Percentiles rank a stretch among this genome's conserved stretches.
Conservation (phyloP, 1,140 invertebrate genomes). For the Asobara japonica region DNA sequence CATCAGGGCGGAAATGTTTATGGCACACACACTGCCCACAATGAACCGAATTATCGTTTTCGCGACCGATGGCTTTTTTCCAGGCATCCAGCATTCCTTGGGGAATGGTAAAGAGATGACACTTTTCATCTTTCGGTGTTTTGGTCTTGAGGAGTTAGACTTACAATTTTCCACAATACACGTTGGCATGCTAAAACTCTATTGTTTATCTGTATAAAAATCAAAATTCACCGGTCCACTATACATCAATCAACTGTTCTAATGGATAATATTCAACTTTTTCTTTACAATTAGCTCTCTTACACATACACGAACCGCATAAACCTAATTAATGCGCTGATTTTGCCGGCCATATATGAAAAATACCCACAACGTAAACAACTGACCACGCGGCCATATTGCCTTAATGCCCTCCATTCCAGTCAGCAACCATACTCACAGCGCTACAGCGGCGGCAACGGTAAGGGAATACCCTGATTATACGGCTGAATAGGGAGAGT, state of each 20-base stretch:
- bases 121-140: constrained; percentile 30
- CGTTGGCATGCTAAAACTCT: constrained; percentile 3
- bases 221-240: background rate
- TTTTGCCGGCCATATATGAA: too few relatives aligned
- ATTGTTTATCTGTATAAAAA: background rate
- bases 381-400: background rate
- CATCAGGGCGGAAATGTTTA: constrained; percentile 32
- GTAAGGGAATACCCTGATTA: background rate
- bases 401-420: background rate
- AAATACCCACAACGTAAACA: too few relatives aligned
- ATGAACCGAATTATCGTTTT: constrained; percentile 12
- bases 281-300: too few relatives aligned
- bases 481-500: background rate
- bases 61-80: constrained; percentile 26
- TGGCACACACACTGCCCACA: constrained; percentile 32
- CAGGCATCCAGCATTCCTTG: constrained; percentile 21
- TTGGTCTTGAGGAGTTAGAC: constrained; percentile 21
- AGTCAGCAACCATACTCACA: background rate
- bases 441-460: background rate
- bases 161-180: constrained; percentile 37
- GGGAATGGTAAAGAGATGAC: constrained; percentile 37
- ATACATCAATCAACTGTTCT: background rate
- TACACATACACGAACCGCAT: too few relatives aligned
- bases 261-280: background rate
- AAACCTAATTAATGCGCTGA: too few relatives aligned